These are phyloP conservation scores for Megaustenia siamemsis DNA, from an alignment of 2,888 invertebrate species.

Conservation along the genomic window DNA sequence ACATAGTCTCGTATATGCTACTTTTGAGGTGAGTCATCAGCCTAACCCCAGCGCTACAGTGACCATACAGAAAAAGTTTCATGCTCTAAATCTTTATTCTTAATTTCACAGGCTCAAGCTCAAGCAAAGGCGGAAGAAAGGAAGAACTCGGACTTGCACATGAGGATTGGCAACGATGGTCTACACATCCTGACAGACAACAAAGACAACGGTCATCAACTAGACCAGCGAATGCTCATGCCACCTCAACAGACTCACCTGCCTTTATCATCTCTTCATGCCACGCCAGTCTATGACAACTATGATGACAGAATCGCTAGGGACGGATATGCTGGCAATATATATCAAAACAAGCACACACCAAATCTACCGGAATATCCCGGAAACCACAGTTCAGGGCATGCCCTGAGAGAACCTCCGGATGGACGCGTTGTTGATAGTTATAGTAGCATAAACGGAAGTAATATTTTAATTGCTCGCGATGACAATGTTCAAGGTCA, in stretches of 20 bases:
- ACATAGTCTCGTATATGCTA: no score
- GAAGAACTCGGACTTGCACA: slow-evolving; percentile 14
- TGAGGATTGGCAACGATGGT: slow-evolving; percentile 21
- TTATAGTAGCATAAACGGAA: neutral
- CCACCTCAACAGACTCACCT: neutral
- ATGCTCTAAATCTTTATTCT: neutral
- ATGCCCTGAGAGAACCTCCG: neutral
- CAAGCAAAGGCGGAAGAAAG: slow-evolving; percentile 36
- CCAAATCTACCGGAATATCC: neutral
- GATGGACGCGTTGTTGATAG: neutral
- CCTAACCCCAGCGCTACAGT: no score
- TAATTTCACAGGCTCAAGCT: slow-evolving; percentile 36
- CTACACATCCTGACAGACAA: slow-evolving; percentile 21
- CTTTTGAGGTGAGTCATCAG: neutral
- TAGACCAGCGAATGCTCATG: neutral
- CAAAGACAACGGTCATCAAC: neutral
- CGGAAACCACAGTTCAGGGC: neutral
- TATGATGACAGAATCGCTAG: neutral
- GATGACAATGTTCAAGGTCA: neutral
- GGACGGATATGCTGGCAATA: neutral
- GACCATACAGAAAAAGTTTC: no score
- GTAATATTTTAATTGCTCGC: neutral
- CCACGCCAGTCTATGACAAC: neutral
- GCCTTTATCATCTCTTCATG: neutral
- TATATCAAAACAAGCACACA: slow-evolving; percentile 13